phyloP scores from a whole-genome alignment of 2,113 vertebrate species.

The Nyctereutes procyonoides region DNA sequence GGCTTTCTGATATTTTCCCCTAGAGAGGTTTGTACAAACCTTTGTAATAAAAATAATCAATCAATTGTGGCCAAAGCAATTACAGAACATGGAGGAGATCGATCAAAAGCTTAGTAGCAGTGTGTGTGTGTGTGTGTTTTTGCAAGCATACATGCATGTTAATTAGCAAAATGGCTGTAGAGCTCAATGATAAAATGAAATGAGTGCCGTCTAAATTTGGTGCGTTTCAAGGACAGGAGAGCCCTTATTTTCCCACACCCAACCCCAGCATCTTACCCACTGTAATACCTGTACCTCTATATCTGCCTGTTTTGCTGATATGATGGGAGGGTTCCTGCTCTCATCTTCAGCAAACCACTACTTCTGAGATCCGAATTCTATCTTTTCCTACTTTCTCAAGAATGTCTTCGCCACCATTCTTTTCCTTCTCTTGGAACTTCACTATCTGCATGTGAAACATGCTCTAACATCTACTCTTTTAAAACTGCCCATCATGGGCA shows the following conservation, averaged over 20 bases:
- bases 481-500: not conserved
- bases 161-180: not conserved
- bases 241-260: rapidly evolving
- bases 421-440: not conserved
- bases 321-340: rapidly evolving
- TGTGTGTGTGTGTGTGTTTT: not conserved
- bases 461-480: no score
- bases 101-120: not conserved
- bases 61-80: not conserved
- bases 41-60: not conserved
- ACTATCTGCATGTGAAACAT: not conserved
- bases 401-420: not conserved
- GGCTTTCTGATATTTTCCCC: not conserved
- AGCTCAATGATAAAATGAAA: not conserved
- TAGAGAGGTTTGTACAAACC: not conserved
- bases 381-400: not conserved
- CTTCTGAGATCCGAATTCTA: not conserved
- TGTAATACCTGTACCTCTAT: no score
- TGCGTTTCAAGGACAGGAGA: not conserved
- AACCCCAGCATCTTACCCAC: no score
- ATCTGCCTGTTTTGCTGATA: not conserved
- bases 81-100: not conserved
- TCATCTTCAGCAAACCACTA: not conserved
- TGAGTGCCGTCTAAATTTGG: not conserved
- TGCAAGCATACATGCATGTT: not conserved